Evolutionary conservation across 1,140 invertebrate genomes (phyloP).

Genomic region (Marisa cornuarietis): DNA sequence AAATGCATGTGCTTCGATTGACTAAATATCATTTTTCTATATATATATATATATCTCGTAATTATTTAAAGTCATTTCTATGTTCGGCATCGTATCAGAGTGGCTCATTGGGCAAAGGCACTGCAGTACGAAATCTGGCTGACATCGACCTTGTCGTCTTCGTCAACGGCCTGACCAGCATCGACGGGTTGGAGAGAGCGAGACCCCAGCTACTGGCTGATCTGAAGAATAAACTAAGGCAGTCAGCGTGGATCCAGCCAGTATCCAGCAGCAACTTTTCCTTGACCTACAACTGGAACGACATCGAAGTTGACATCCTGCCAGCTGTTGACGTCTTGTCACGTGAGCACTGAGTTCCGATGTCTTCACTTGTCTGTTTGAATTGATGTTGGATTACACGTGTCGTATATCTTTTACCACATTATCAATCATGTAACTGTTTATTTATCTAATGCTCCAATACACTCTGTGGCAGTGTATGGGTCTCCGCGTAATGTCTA

Average conservation of each 20-base stretch:
- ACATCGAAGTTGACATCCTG: background rate
- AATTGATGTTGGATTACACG: background rate
- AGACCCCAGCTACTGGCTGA: background rate
- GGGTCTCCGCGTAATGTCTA: too few relatives aligned
- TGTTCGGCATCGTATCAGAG: background rate
- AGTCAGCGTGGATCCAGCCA: background rate
- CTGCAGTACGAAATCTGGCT: background rate
- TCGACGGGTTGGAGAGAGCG: background rate
- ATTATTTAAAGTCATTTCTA: too few relatives aligned
- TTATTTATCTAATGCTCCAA: too few relatives aligned
- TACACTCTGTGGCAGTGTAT: too few relatives aligned
- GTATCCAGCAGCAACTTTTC: background rate
- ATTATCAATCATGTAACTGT: too few relatives aligned
- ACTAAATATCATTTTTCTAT: too few relatives aligned
- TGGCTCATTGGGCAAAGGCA: background rate
- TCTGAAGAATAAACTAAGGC: background rate
- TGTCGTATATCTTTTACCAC: too few relatives aligned
- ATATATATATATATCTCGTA: too few relatives aligned
- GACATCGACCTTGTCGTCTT: conserved; percentile 7
- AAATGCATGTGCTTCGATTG: too few relatives aligned
- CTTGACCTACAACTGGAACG: background rate
- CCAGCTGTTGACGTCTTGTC: background rate
- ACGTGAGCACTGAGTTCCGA: background rate
- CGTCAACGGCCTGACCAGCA: background rate
- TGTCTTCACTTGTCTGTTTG: background rate